These are phyloP conservation scores for Corynorhinus townsendii DNA, from an alignment of 2,113 vertebrate species.

Conservation along the genomic window DNA sequence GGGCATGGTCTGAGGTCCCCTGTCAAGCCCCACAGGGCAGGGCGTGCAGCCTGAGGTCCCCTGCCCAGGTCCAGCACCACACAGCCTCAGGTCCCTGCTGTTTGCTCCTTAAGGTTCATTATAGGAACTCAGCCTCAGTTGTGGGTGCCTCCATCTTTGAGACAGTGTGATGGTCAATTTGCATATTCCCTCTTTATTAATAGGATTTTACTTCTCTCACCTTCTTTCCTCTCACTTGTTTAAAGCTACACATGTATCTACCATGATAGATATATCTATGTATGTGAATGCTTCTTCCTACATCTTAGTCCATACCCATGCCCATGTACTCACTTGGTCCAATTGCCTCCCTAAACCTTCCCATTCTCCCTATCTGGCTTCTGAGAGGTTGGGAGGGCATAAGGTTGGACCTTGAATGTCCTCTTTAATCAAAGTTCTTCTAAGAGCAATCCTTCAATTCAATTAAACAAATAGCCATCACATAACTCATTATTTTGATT, in stretches of 20 bases:
- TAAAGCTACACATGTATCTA: not conserved
- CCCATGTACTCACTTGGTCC: not conserved
- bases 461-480: not conserved
- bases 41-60: no score
- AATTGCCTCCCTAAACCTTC: not conserved
- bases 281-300: not conserved
- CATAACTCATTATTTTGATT: not conserved
- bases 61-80: no score
- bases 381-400: not conserved
- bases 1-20: no score
- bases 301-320: not conserved
- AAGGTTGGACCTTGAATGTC: not conserved
- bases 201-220: not conserved
- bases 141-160: no score
- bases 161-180: no score
- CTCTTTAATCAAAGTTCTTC: not conserved
- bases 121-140: no score
- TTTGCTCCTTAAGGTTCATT: no score
- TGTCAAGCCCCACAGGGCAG: no score
- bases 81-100: no score
- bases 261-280: not conserved
- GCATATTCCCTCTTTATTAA: no score
- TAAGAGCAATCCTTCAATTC: not conserved
- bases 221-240: not conserved
- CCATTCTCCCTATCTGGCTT: not conserved